Evolutionary conservation across 2,888 invertebrate genomes (phyloP).

Genomic region (Harmothoe impar): DNA sequence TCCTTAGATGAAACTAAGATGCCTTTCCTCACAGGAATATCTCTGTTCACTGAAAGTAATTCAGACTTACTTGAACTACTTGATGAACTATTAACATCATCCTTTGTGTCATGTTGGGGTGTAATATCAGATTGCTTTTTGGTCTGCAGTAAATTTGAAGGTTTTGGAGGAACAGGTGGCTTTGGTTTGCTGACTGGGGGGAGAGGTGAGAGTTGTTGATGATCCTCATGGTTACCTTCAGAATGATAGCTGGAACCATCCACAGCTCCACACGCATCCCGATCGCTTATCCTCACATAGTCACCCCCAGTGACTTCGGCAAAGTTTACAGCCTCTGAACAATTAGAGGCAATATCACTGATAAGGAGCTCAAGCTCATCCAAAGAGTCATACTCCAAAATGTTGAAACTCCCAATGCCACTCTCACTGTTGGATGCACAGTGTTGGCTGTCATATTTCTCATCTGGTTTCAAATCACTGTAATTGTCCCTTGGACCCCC

Average conservation of each 20-base stretch:
- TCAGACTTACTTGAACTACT: constrained; percentile 18
- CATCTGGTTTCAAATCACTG: background rate
- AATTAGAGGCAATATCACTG: background rate
- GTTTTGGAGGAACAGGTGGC: constrained; percentile 10
- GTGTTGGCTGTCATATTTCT: background rate
- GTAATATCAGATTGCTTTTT: background rate
- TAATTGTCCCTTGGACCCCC: background rate
- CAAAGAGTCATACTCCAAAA: constrained; percentile 37
- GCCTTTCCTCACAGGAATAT: background rate
- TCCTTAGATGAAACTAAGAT: background rate
- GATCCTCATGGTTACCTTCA: constrained; percentile 41
- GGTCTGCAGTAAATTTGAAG: background rate
- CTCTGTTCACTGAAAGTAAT: background rate
- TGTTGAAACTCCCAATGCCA: background rate
- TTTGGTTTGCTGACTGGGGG: background rate
- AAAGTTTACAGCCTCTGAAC: background rate
- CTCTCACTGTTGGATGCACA: background rate
- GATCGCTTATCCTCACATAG: background rate
- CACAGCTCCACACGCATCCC: constrained; percentile 52
- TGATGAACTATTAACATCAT: background rate
- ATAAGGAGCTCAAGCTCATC: constrained; percentile 41
- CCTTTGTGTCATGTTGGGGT: background rate
- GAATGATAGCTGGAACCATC: constrained; percentile 49
- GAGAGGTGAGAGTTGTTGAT: background rate
- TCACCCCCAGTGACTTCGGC: background rate